phyloP scores from a whole-genome alignment of 2,888 invertebrate species.

The Chironomus riparius region DNA sequence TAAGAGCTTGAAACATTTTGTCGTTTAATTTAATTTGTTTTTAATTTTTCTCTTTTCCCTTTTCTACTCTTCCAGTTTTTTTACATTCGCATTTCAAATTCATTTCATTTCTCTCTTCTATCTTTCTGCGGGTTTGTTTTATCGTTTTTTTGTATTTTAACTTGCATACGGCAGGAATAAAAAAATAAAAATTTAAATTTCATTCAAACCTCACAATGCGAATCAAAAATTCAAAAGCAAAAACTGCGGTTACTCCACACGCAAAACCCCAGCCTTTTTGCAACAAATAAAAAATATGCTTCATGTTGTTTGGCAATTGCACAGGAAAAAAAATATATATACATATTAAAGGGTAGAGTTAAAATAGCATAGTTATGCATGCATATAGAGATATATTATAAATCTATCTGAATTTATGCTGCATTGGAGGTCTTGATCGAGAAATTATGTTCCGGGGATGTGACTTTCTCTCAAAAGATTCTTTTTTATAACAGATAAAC shows the following conservation, averaged over 20 bases:
- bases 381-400: neutral
- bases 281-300: neutral
- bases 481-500: no score
- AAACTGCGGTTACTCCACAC: neutral
- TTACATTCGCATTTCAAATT: neutral
- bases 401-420: neutral
- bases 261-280: neutral
- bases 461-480: no score
- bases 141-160: neutral
- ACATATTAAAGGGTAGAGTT: neutral
- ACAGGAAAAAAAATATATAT: neutral
- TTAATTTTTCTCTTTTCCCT: conserved; percentile 1
- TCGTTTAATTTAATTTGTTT: conserved; percentile 12
- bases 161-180: neutral
- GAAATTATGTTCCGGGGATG: no score
- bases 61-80: neutral
- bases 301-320: neutral
- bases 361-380: neutral
- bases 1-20: conserved; percentile 8
- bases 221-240: conserved; percentile 10
- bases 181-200: neutral
- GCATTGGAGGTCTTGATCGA: neutral
- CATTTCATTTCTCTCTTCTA: neutral
- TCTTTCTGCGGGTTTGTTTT: neutral
- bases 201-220: conserved; percentile 6